These are phyloP conservation scores for Nasua narica DNA, from an alignment of 2,797 vertebrate genomes.

Conservation along the genomic window DNA sequence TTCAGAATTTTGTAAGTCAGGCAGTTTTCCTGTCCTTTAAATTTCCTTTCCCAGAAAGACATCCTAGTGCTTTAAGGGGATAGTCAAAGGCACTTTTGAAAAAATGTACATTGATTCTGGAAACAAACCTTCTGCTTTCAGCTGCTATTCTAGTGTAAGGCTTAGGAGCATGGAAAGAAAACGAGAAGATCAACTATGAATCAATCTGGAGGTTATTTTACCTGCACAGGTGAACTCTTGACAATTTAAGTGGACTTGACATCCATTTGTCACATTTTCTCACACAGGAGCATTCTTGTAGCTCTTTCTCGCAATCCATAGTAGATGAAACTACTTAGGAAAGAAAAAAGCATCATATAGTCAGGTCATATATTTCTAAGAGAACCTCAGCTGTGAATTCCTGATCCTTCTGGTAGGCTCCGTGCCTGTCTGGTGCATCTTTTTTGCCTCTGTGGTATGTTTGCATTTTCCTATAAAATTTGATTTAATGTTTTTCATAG, in stretches of 20 bases:
- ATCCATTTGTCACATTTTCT: constrained; percentile 27
- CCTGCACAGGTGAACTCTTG: constrained; percentile 21
- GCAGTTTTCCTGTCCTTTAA: not conserved
- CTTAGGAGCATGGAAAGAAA: constrained; percentile 7
- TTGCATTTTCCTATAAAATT: constrained; percentile 55
- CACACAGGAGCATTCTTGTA: not conserved
- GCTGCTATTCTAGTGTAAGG: not conserved
- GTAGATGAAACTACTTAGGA: constrained; percentile 31
- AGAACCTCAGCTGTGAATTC: constrained; percentile 32
- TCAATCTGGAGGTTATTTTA: not conserved
- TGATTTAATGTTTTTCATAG: constrained; percentile 9
- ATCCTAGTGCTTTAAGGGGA: constrained; percentile 6
- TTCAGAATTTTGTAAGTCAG: constrained; percentile 40
- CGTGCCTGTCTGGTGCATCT: not conserved
- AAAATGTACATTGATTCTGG: not conserved
- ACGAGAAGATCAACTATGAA: not conserved
- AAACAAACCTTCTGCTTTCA: constrained; percentile 44
- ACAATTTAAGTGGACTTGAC: not conserved
- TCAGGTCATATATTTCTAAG: constrained; percentile 16
- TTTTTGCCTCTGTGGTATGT: constrained; percentile 4
- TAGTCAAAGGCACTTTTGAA: constrained; percentile 20
- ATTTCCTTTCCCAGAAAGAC: constrained; percentile 37
- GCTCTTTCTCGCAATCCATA: not conserved
- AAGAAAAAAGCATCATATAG: not conserved
- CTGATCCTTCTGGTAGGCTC: not conserved